phyloP scores from a whole-genome alignment of 2,888 invertebrate species.

The Resseliella maxima region DNA sequence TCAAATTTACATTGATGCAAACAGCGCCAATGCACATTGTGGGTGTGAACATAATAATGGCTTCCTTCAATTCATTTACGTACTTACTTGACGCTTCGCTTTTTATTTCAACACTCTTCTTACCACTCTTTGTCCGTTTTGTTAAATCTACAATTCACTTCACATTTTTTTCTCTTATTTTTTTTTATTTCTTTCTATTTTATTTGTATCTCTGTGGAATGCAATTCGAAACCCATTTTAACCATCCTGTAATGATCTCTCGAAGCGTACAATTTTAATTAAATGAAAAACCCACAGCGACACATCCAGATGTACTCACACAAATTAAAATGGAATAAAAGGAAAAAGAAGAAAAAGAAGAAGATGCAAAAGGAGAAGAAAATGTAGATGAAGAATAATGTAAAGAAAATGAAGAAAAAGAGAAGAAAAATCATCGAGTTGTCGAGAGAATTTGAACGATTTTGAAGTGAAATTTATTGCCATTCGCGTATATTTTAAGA shows the following conservation, averaged over 20 bases:
- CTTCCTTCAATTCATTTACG: constrained; percentile 31
- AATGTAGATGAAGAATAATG: no score
- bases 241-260: constrained; percentile 25
- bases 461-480: constrained; percentile 39
- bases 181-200: no score
- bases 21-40: neutral
- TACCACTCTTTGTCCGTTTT: neutral
- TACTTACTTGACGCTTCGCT: neutral
- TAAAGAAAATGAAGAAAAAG: neutral
- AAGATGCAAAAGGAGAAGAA: no score
- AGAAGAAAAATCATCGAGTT: neutral
- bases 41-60: constrained; percentile 49
- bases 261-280: neutral
- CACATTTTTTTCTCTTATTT: neutral
- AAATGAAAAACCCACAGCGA: neutral
- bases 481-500: constrained; percentile 27
- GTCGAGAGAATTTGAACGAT: neutral
- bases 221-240: neutral
- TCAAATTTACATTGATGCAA: neutral
- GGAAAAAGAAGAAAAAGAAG: neutral
- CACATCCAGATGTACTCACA: neutral
- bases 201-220: neutral
- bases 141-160: neutral
- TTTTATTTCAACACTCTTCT: neutral
- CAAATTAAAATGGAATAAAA: neutral